A percentile compares a stretch with the other conserved stretches of the same genome.
These are phyloP conservation scores for Coracias cyanogaster DNA, from an alignment of 2,797 vertebrate genomes.

Conservation along the genomic window DNA sequence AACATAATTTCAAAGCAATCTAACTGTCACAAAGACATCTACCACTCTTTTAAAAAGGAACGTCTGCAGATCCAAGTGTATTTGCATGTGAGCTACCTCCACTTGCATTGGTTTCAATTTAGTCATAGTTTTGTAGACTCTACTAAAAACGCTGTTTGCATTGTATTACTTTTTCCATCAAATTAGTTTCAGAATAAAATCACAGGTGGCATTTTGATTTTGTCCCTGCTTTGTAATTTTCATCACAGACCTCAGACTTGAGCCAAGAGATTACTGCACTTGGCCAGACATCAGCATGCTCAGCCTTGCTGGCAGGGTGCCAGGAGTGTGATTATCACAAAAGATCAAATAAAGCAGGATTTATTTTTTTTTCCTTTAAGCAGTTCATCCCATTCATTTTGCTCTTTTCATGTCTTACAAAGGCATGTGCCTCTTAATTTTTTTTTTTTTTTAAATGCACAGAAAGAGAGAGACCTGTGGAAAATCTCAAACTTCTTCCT, in stretches of 20 bases:
- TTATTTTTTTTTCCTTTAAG: neutral
- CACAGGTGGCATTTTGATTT: constrained; percentile 73
- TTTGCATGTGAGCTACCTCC: constrained; percentile 65
- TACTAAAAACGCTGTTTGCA: constrained; percentile 47
- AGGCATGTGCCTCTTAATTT: neutral
- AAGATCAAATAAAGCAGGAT: constrained; percentile 59
- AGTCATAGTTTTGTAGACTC: constrained; percentile 22
- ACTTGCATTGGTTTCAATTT: constrained; percentile 52
- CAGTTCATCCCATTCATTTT: constrained; percentile 48
- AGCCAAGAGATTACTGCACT: constrained; percentile 71
- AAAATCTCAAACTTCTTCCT: neutral
- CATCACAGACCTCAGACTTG: constrained; percentile 35
- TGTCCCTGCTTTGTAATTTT: constrained; percentile 71
- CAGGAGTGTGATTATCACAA: constrained; percentile 41
- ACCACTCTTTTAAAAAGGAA: constrained; percentile 53
- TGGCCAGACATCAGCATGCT: constrained; percentile 56
- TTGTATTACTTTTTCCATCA: constrained; percentile 30
- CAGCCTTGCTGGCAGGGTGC: constrained; percentile 24
- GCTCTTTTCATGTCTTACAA: constrained; percentile 30
- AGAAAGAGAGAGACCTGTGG: neutral
- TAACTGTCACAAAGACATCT: constrained; percentile 67
- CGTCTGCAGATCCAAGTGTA: constrained; percentile 54
- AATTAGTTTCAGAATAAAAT: constrained; percentile 74
- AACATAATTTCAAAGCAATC: constrained; percentile 75
- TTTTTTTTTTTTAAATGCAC: neutral